These are phyloP conservation scores for Anolis apletophallus DNA, from an alignment of 2,797 vertebrate genomes.

Conservation along the genomic window DNA sequence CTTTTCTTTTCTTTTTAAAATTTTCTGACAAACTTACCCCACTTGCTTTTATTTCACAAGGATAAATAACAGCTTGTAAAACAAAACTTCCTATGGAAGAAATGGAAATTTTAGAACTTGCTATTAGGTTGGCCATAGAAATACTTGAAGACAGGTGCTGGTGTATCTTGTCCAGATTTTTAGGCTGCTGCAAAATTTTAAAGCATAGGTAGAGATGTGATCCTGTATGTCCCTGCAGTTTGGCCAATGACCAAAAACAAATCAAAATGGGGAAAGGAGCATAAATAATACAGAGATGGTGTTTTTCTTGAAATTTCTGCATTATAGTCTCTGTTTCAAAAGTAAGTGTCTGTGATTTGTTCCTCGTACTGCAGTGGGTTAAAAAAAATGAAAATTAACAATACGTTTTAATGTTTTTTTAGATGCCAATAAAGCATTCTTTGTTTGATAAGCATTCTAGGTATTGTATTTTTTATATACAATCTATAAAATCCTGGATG, in stretches of 20 bases:
- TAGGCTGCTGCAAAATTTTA: constrained; percentile 93
- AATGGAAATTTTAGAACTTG: constrained; percentile 88
- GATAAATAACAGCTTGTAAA: constrained; percentile 82
- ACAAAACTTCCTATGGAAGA: constrained; percentile 99
- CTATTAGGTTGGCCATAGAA: constrained; percentile 85
- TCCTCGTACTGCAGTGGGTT: constrained; percentile 91
- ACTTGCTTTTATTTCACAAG: constrained; percentile 83
- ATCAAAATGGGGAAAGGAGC: constrained; percentile 73
- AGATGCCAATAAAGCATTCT: constrained; percentile 99
- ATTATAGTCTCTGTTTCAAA: constrained; percentile 92
- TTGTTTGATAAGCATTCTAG: constrained; percentile 99
- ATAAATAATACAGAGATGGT: constrained; percentile 85
- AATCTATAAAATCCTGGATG: constrained; percentile 79
- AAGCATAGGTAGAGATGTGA: constrained; percentile 91
- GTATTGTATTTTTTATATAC: constrained; percentile 93
- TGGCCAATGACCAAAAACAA: constrained; percentile 75
- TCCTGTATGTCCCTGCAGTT: constrained; percentile 88
- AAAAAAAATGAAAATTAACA: constrained; percentile 77
- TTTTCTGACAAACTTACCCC: constrained; percentile 86
- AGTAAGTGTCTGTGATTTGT: constrained; percentile 98
- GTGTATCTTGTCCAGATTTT: constrained; percentile 88
- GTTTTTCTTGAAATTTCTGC: constrained; percentile 86
- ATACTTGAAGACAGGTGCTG: constrained; percentile 88
- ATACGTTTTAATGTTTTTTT: constrained; percentile 95
- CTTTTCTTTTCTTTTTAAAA: constrained; percentile 76